phyloP scores from a whole-genome alignment of 2,888 invertebrate species.

The Hipparchia sbordonii region DNA sequence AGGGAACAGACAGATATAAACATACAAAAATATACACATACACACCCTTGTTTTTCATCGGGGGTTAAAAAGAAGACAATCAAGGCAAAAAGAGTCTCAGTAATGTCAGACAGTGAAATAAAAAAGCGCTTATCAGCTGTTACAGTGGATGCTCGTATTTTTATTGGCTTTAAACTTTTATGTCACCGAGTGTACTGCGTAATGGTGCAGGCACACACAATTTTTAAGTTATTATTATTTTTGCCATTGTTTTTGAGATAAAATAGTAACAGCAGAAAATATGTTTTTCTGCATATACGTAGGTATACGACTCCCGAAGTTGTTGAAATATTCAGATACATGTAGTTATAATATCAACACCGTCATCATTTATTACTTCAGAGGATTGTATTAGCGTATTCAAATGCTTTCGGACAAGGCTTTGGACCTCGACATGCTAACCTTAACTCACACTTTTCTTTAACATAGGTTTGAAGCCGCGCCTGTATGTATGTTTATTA shows the following conservation, averaged over 20 bases:
- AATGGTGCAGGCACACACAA: conserved; percentile 28
- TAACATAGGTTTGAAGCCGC: no score
- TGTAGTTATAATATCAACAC: not conserved
- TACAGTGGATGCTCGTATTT: conserved; percentile 63
- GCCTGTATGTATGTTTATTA: no score
- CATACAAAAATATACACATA: no score
- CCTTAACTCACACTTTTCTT: no score
- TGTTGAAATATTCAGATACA: not conserved
- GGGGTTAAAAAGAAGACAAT: conserved; percentile 29
- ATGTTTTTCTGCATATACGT: not conserved
- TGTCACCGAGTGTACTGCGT: conserved; percentile 54
- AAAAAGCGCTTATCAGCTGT: conserved; percentile 77
- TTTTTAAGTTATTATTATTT: not conserved
- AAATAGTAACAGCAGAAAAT: not conserved
- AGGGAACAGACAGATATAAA: no score
- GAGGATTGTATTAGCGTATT: no score
- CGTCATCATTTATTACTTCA: no score
- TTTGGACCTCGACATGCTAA: no score
- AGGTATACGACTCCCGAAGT: not conserved
- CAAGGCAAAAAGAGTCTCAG: conserved; percentile 40
- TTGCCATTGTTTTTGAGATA: not conserved
- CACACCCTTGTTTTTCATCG: no score
- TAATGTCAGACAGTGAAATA: conserved; percentile 62
- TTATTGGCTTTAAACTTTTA: conserved; percentile 79
- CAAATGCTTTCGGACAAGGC: no score